phyloP scores from a whole-genome alignment of 2,888 invertebrate genomes.

The Nephrotoma appendiculata region DNA sequence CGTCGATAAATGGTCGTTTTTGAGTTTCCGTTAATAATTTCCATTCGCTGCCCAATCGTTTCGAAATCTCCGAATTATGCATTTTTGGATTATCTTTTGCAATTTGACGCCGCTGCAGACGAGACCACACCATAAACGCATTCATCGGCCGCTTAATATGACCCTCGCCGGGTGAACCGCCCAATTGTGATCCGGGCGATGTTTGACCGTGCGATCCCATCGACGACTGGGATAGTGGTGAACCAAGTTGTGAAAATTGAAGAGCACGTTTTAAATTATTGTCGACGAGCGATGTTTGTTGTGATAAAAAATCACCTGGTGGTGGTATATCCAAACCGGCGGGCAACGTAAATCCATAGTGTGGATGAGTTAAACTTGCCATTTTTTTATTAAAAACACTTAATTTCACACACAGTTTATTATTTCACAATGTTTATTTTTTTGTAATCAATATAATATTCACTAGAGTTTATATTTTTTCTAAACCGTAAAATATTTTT shows the following conservation, averaged over 20 bases:
- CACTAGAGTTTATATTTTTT: not conserved
- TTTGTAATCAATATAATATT: not conserved
- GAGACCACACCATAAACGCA: constrained; percentile 94
- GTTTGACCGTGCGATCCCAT: constrained; percentile 17
- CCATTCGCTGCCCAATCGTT: constrained; percentile 87
- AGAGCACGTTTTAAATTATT: constrained; percentile 32
- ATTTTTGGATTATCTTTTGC: constrained; percentile 89
- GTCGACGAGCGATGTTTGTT: constrained; percentile 24
- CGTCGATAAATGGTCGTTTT: constrained; percentile 89
- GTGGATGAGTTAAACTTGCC: constrained; percentile 32
- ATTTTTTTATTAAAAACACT: constrained; percentile 16
- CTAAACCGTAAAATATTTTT: not conserved
- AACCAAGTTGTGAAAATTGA: constrained; percentile 26
- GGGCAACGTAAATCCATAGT: constrained; percentile 31
- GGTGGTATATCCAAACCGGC: constrained; percentile 29
- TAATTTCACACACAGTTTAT: not conserved
- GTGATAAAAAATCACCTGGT: constrained; percentile 26
- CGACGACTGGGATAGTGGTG: constrained; percentile 8
- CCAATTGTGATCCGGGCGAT: constrained; percentile 7
- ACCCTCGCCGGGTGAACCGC: constrained; percentile 39
- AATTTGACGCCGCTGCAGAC: constrained; percentile 81
- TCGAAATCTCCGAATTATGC: constrained; percentile 84
- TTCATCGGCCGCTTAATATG: constrained; percentile 97
- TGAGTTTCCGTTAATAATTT: constrained; percentile 73
- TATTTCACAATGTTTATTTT: not conserved